These are phyloP conservation scores for Entomyzon cyanotis DNA, from an alignment of 2,113 vertebrate genomes.

Conservation along the genomic window DNA sequence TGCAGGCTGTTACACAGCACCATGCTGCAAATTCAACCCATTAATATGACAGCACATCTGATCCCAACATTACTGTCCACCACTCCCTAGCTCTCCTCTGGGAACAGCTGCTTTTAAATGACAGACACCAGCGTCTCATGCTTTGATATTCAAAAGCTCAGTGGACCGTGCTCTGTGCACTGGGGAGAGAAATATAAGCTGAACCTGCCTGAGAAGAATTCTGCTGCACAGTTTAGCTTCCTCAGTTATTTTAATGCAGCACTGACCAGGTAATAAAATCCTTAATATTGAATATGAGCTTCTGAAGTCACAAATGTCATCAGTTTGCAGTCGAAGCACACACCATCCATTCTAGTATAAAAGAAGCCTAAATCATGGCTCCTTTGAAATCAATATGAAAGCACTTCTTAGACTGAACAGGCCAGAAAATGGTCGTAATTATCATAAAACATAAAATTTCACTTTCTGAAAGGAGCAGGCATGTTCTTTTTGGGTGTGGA, in stretches of 20 bases:
- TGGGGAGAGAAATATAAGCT: constrained; percentile 61
- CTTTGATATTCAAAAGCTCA: constrained; percentile 64
- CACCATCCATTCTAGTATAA: constrained; percentile 22
- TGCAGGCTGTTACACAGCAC: constrained; percentile 40
- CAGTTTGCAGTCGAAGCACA: constrained; percentile 60
- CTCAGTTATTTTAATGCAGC: constrained; percentile 40
- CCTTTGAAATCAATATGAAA: constrained; percentile 53
- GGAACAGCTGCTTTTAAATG: constrained; percentile 63
- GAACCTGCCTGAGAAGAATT: constrained; percentile 48
- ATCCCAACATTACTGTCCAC: constrained; percentile 49
- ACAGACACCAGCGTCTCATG: constrained; percentile 17
- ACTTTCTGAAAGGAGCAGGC: background rate
- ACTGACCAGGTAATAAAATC: constrained; percentile 60
- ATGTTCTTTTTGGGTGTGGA: background rate
- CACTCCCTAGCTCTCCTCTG: constrained; percentile 36
- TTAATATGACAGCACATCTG: constrained; percentile 74
- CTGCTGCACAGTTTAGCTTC: constrained; percentile 26
- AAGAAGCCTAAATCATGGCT: constrained; percentile 4
- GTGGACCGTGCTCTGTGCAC: constrained; percentile 51
- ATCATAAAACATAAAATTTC: background rate
- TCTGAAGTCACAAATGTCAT: constrained; percentile 58
- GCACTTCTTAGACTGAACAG: background rate
- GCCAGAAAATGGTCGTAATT: constrained; percentile 3
- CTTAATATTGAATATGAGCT: constrained; percentile 49
- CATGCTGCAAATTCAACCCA: constrained; percentile 72